phyloP scores from a whole-genome alignment of 2,888 invertebrate species.

The Thereva nobilitata region DNA sequence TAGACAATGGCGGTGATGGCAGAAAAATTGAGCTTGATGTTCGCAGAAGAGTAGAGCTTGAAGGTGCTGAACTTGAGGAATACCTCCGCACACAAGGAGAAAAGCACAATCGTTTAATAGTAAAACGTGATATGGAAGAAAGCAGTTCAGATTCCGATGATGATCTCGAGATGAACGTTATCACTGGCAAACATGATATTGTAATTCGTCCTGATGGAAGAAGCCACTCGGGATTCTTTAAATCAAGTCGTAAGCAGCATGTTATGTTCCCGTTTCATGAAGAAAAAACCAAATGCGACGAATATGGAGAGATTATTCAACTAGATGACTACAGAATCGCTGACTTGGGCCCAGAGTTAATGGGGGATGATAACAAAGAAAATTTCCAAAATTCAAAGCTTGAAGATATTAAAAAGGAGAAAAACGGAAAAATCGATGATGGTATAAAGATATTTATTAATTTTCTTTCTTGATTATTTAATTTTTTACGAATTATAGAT shows the following conservation, averaged over 20 bases:
- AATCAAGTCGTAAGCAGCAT: conserved; percentile 86
- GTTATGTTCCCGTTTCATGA: conserved; percentile 97
- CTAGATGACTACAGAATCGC: conserved; percentile 89
- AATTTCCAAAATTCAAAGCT: conserved; percentile 45
- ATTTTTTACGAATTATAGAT: conserved; percentile 52
- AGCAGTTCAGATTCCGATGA: conserved; percentile 81
- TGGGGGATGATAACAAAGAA: conserved; percentile 53
- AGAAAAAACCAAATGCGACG: conserved; percentile 88
- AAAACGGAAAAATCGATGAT: conserved; percentile 40
- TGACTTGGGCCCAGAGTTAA: conserved; percentile 61
- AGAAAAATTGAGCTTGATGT: conserved; percentile 73
- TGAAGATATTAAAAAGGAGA: conserved; percentile 46
- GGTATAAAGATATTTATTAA: conserved; percentile 19
- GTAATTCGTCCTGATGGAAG: conserved; percentile 77
- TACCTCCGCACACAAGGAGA: conserved; percentile 69
- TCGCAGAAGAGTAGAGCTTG: conserved; percentile 71
- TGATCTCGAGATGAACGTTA: conserved; percentile 82
- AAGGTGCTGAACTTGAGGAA: conserved; percentile 79
- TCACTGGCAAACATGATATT: conserved; percentile 86
- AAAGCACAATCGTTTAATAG: conserved; percentile 55
- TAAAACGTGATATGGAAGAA: conserved; percentile 66
- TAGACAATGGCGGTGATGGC: conserved; percentile 74
- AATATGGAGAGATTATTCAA: conserved; percentile 94
- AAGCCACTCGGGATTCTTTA: conserved; percentile 78
- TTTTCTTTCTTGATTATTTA: conserved; percentile 30